Base-by-base conservation (phyloP, 2,113 vertebrate genomes). In the Tyrannus savana region DNA sequence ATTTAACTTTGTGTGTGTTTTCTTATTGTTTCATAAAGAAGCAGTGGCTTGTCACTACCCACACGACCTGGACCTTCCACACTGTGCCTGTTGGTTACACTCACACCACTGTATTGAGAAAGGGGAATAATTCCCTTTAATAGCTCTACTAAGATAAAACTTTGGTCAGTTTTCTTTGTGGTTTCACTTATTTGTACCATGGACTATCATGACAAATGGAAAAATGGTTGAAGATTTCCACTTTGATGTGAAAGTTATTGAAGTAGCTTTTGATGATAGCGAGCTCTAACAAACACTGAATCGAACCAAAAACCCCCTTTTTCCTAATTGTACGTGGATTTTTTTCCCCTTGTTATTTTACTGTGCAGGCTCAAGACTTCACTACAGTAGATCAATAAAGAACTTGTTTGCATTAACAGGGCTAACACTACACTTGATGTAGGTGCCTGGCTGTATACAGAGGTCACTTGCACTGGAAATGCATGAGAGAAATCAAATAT, bases 401-500 rank as follows among this genome's bases (percentile, higher is more conserved):
- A 97, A 88, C 85, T 93, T 95, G 90, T 95, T 96, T 98, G 94
- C 89, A 93, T 97, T 97, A 97, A 88, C 95, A 89, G 89, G 75
- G 76, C 88, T 96, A 93, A 97, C 96, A 97, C 77, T 92, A 64
- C 82, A 85, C 93, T 96, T 93, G 62, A 85, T 95, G 96, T 97
- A 86, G 91, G 84, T 96, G 84, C 87, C 88, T 92, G 87, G 39
- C 63, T 96, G 66, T 94, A 80, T 90, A 87, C 84, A 91, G 90
- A 95, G 95, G 94, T 97, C 88, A 97, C 80, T 55, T 92, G 87
- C 83, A 74, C 88, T 90, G 95, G 69, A 97, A 93, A 94, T 93
- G 56, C 79, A 41, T 68, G 75, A 96, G 78, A 95, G 95, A 97
- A 98, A 93, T 94, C 75, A 97, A 92, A 95, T 96, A 42, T 95